Conservation (phyloP, 2,113 vertebrate species). For the Conger conger region DNA sequence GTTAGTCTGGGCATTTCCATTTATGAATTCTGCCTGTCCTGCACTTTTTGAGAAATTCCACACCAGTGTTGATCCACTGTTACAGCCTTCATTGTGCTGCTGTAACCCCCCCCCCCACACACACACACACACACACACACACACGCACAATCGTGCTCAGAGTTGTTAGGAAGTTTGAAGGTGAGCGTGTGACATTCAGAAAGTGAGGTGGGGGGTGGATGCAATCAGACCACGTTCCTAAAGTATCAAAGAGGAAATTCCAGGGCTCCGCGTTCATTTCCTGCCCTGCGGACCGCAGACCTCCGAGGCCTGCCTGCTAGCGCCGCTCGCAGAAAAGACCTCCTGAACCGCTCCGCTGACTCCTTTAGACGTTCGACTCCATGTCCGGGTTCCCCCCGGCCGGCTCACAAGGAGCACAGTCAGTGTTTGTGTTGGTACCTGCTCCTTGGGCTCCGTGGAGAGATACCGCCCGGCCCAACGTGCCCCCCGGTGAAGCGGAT, state of each 20-base stretch:
- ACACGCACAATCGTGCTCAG: conserved; percentile 13
- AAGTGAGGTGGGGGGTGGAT: conserved; percentile 4
- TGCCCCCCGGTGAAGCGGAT: neutral
- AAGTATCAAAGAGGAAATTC: conserved; percentile 61
- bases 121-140: neutral
- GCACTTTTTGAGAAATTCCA: neutral
- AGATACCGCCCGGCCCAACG: neutral
- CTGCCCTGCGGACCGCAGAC: conserved; percentile 34
- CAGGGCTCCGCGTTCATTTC: conserved; percentile 53
- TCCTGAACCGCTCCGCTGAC: neutral
- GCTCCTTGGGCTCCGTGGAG: neutral
- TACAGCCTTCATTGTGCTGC: neutral
- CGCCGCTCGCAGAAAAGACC: neutral
- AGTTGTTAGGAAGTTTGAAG: conserved; percentile 49
- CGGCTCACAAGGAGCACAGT: neutral
- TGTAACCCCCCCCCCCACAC: neutral
- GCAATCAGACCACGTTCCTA: neutral
- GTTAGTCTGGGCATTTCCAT: neutral
- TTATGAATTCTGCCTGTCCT: neutral
- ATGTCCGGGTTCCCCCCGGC: neutral
- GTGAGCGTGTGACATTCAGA: conserved; percentile 28
- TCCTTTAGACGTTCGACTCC: neutral
- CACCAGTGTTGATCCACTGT: neutral
- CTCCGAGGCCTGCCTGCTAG: conserved; percentile 41
- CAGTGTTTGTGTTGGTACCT: too few species aligned